phyloP scores from a whole-genome alignment of 2,113 vertebrate species.

The Stegastes partitus region DNA sequence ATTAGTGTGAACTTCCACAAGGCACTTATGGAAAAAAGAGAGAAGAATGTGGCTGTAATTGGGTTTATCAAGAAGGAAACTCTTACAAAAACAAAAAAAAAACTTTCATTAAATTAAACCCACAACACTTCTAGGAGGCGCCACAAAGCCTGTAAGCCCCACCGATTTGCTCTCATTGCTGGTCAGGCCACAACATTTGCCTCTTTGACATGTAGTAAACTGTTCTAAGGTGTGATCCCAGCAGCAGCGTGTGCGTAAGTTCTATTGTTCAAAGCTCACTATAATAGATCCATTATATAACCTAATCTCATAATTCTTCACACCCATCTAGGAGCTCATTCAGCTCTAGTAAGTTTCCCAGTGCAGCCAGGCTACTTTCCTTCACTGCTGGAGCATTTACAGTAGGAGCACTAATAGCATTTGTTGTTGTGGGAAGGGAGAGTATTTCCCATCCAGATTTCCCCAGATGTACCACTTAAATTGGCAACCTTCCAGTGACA shows the following conservation, averaged over 20 bases:
- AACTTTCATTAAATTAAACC: slow-evolving; percentile 3
- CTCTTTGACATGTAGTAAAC: background rate
- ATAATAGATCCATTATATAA: background rate
- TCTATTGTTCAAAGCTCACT: background rate
- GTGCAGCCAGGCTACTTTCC: background rate
- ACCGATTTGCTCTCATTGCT: background rate
- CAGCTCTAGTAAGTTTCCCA: background rate
- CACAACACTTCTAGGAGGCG: background rate
- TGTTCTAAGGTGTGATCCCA: background rate
- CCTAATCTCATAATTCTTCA: background rate
- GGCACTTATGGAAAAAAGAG: background rate
- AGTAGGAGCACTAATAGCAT: background rate
- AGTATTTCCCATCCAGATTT: background rate
- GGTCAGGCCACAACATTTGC: background rate
- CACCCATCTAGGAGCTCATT: slow-evolving; percentile 2
- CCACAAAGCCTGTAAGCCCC: slow-evolving; percentile 9
- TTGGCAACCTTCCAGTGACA: background rate
- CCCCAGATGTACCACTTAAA: background rate
- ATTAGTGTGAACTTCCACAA: background rate
- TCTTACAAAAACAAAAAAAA: slow-evolving; percentile 20
- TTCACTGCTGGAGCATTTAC: background rate
- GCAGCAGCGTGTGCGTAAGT: background rate
- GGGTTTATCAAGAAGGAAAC: slow-evolving; percentile 7
- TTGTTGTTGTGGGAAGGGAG: background rate
- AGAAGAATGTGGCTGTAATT: background rate